Evolutionary conservation across 2,888 invertebrate species (phyloP).

Genomic region (Strigamia crassipes): DNA sequence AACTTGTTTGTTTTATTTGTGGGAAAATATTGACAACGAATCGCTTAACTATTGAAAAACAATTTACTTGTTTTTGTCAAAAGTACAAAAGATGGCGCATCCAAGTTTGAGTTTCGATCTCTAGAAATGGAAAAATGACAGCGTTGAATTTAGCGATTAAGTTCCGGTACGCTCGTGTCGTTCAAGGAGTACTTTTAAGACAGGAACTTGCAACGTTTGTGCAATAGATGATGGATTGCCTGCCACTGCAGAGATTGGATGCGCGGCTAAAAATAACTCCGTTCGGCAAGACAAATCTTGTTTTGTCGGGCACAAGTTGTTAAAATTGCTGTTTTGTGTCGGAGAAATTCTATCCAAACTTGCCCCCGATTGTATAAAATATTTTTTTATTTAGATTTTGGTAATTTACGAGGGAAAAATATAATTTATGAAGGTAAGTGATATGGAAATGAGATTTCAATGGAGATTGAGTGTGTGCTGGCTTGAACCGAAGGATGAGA

Average conservation of each 20-base stretch:
- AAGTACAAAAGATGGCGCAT: too few species aligned
- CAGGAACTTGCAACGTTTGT: not conserved
- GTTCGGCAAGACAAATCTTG: not conserved
- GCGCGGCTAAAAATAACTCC: conserved; percentile 1
- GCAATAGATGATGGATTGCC: conserved; percentile 22
- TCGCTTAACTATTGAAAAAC: too few species aligned
- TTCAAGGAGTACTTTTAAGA: not conserved
- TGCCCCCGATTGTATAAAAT: not conserved
- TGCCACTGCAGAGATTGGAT: conserved; percentile 27
- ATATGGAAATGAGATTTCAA: not conserved
- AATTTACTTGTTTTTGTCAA: too few species aligned
- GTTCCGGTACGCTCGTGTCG: not conserved
- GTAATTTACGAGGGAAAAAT: not conserved
- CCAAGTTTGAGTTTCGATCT: too few species aligned
- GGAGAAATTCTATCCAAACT: not conserved
- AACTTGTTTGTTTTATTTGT: too few species aligned
- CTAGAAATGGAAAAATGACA: not conserved
- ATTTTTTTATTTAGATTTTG: not conserved
- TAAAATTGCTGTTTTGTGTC: not conserved
- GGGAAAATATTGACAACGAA: too few species aligned
- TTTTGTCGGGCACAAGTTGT: not conserved
- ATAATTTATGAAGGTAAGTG: conserved; percentile 12
- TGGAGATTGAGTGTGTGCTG: conserved; percentile 5
- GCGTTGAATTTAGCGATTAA: not conserved
- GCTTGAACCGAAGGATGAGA: not conserved